Percentiles rank a stretch among this genome's conserved stretches.
Evolutionary conservation across 2,797 vertebrate species (phyloP).

Genomic region (Arrhamphus sclerolepis): DNA sequence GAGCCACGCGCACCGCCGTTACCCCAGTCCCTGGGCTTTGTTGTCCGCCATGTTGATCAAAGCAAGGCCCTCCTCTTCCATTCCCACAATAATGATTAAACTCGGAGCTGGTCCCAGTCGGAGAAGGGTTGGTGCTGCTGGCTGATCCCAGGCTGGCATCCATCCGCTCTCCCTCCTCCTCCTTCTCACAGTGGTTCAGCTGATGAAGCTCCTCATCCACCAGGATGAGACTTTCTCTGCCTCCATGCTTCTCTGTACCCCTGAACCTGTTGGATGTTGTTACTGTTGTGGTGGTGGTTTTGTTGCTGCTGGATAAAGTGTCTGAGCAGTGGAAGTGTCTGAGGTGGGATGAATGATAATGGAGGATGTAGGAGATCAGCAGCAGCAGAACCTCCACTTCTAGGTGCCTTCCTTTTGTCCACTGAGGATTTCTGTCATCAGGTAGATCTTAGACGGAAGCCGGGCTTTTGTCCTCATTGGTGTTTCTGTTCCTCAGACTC

Average conservation of each 20-base stretch:
- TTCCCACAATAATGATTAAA: constrained; percentile 90
- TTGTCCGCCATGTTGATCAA: constrained; percentile 99
- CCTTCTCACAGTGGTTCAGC: constrained; percentile 72
- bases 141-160: constrained; percentile 83
- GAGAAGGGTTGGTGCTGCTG: constrained; percentile 80
- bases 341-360: constrained; percentile 48
- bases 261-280: background rate
- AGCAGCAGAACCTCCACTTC: constrained; percentile 38
- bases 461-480: background rate
- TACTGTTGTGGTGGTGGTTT: constrained; percentile 64
- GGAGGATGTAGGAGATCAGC: constrained; percentile 54
- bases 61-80: constrained; percentile 92
- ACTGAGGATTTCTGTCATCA: constrained; percentile 83
- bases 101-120: constrained; percentile 80
- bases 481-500: no score
- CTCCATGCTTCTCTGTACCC: constrained; percentile 65
- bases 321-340: no score
- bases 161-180: constrained; percentile 72
- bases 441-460: constrained; percentile 61
- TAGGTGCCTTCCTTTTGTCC: constrained; percentile 82
- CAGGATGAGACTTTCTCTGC: constrained; percentile 76
- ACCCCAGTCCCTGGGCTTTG: constrained; percentile 92
- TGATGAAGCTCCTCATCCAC: constrained; percentile 71
- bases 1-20: constrained; percentile 84
- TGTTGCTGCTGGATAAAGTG: constrained; percentile 52